Evolutionary conservation across 1,140 invertebrate species (phyloP), one percentile per base, ranked within the genome.

Genomic region (Drosophila saltans): DNA sequence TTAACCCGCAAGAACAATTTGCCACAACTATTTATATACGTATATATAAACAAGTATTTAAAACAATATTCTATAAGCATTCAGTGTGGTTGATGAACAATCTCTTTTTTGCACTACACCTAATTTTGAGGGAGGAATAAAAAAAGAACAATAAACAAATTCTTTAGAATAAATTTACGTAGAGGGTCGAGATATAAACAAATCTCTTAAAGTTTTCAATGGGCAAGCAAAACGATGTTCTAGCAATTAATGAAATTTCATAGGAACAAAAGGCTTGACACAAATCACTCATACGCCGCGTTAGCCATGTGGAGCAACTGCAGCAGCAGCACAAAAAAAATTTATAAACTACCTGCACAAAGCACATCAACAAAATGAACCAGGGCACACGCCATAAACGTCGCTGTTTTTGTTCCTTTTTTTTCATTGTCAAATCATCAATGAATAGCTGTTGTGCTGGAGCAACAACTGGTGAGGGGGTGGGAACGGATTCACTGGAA

Each of bases 351-450:
- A 90, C 88, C 88, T 90, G 86, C 57, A 90, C 40, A 78, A 81
- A 66, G 60, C 80, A 73, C 78, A 90, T 90, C 72, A 72, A 40
- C 52, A 90, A 75, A 43, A 90, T 85, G 56, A 90, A 90, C 86
- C 82, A 90, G 77, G 88, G 88, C 74, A 90, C 80, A 58, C 77
- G 80, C 81, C 86, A 81, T 16, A 71, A 52, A 2, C 62, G 74
- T 39, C 69, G 75, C 30, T 61, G 65, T 41, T 60, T 67, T 30
- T 65, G 26, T 33, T 39, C 43, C 30, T 58, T 26, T 40, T 39
- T 45, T 45, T n/a, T 21, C 52, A 55, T 55, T 64, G 70, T 75
- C 78, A 86, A 80, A 68, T 90, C 80, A 75, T 90, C 80, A 74
- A 90, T 86, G 80, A 86, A 86, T 61, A 76, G 81, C 62, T 86